Evolutionary conservation across 2,888 invertebrate genomes (phyloP), one percentile per base, ranked within the genome.

Genomic region (Drosophila testacea): DNA sequence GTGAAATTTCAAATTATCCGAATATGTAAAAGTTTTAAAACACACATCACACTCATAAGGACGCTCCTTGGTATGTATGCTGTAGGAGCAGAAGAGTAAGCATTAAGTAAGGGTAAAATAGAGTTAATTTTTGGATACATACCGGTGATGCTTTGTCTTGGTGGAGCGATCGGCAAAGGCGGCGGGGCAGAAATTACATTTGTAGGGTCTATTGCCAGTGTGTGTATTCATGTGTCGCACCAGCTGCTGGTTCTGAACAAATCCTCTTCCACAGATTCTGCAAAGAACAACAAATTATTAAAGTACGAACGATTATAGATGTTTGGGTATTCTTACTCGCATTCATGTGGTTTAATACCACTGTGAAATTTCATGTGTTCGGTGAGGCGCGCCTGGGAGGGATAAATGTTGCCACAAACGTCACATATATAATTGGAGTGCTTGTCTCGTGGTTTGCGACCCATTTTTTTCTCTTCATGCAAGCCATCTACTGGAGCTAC

Each of bases 191-290:
- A 88, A 92, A 36, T 89, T 90, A 62, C 93, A 93, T 42, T 91
- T 90, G 63, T 92, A 93, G 0, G 93, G 93, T n/a, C 93, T 89
- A 66, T 92, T 90, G 3, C 93, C 92, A 0, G 92, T 93, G 55
- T 93, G 92, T 0, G 92, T 92, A 51, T 93, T 91, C 93, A 93
- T 93, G 60, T 93, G 93, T 0, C 92, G 86, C n/a, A 91, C 91
- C 46, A 93, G 77, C 67, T 93, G 92, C 38, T 92, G 92, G 6
- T 91, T 90, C 48, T 92, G 91, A 0, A 92, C 92, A 70, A 93
- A 93, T n/a, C 88, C 88, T 47, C 91, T 89, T 0, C 91, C 90
- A 64, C 93, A 93, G 28, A 92, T 92, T 72, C 92, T 92, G 28
- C 9, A 64, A 48, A 10, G 28, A 27, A 54, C 1, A 36, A 22